Evolutionary conservation across 2,888 invertebrate species (phyloP), one percentile per base, ranked within the genome.

Genomic region (Dysmachus trigonus): DNA sequence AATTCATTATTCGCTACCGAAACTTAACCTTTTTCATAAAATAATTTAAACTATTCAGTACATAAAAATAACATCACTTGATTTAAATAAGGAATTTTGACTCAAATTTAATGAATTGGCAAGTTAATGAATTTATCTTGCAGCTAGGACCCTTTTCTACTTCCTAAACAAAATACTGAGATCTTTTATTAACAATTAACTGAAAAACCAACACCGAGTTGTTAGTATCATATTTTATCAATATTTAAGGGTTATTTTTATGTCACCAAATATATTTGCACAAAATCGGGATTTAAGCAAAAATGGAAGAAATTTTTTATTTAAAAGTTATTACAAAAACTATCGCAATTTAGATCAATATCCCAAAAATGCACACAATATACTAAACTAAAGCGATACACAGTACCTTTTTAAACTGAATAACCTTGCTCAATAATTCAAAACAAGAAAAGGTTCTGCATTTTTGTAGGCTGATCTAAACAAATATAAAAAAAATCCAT

Each of bases 321-420:
- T 41, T 13, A 41, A 41, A 15, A 13, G 13, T 41, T 41, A 41
- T 41, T 10, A 41, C 3, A 13, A 41, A 8, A 41, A 41, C 15
- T 41, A 2, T 47, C n/a, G n/a, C n/a, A 47, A 6, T 5, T 47
- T 18, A 47, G 47, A n/a, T 47, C 47, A 15, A 47, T 47, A 27
- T 22, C 10, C 27, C 7, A 62, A n/a, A 62, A 27, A 7, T 27
- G 18, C 62, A 62, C 22, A 27, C 18, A 62, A 62, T 27, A 18
- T 62, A 62, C 7, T n/a, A n/a, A 62, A 10, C 62, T 47, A 10
- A 76, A 76, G 76, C 76, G 76, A 76, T 76, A 76, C 76, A 76
- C 18, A 76, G 76, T 76, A 76, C 76, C 76, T 76, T 30, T n/a
- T 38, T n/a, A 76, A 76, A n/a, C 6, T n/a, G 33, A 76, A 22